Evolutionary conservation across 2,113 vertebrate species (phyloP).

Genomic region (Amphilophus citrinellus): DNA sequence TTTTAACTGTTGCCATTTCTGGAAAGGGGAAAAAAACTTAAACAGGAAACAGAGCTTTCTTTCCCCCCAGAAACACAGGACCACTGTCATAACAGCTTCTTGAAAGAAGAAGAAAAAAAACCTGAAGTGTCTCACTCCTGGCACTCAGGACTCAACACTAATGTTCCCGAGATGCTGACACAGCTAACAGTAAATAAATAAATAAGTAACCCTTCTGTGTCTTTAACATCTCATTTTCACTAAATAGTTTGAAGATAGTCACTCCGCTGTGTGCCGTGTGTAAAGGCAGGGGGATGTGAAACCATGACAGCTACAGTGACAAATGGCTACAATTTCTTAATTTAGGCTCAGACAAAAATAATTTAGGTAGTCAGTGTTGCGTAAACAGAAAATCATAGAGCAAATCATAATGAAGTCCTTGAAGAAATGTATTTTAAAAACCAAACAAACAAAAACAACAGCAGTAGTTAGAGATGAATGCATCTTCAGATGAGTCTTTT

Average conservation of each 20-base stretch:
- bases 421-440: background rate
- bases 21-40: background rate
- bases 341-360: background rate
- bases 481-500: background rate
- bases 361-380: background rate
- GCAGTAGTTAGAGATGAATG: background rate
- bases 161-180: background rate
- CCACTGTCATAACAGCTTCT: background rate
- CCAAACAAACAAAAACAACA: background rate
- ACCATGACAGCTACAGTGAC: background rate
- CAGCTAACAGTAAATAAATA: background rate
- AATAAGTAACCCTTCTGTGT: background rate
- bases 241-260: background rate
- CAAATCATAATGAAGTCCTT: background rate
- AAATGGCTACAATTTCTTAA: background rate
- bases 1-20: slow-evolving; percentile 30
- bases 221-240: no score
- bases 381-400: background rate
- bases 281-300: background rate
- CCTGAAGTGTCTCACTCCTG: background rate
- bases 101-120: no score
- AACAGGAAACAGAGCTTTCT: slow-evolving; percentile 9
- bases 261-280: background rate
- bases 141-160: background rate
- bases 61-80: background rate